Percentiles rank a stretch among this genome's conserved stretches.
Conservation (phyloP, 2,888 invertebrate species). For the Megaustenia siamemsis region DNA sequence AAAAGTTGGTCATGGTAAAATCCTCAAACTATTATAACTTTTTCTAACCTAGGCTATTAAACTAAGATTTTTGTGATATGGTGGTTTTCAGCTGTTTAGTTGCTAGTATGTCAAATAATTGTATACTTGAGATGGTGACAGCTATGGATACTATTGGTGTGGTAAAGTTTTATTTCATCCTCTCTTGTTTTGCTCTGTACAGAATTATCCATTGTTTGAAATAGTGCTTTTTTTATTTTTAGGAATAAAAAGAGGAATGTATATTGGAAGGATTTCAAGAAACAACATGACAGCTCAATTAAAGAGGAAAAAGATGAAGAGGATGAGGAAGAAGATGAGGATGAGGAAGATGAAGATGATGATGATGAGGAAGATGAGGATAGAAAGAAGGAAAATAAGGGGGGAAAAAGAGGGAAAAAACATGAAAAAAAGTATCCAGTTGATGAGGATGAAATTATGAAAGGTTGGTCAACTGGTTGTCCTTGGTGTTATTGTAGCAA, state of each 20-base stretch:
- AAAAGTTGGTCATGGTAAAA: too few species aligned
- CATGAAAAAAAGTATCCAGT: constrained; percentile 25
- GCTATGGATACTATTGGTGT: too few species aligned
- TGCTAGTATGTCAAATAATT: too few species aligned
- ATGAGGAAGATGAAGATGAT: constrained; percentile 46
- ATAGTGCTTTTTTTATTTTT: not conserved
- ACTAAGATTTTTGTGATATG: too few species aligned
- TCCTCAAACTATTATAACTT: too few species aligned
- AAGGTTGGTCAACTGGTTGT: constrained; percentile 1
- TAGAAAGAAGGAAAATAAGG: constrained; percentile 18
- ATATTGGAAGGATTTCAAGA: constrained; percentile 49
- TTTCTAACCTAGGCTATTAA: too few species aligned
- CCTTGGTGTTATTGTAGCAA: too few species aligned
- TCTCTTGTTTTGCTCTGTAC: too few species aligned
- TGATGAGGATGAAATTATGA: constrained; percentile 4
- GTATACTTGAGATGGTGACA: too few species aligned
- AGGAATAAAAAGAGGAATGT: constrained; percentile 50
- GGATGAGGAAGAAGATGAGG: constrained; percentile 45
- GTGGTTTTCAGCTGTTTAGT: too few species aligned
- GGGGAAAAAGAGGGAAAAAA: constrained; percentile 23
- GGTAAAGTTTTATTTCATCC: too few species aligned
- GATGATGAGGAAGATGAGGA: constrained; percentile 38
- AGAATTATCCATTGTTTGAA: too few species aligned
- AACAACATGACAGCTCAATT: constrained; percentile 29
- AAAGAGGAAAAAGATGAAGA: constrained; percentile 49